Conservation (phyloP, 1,140 invertebrate species). For the Aphidius gifuensis region DNA sequence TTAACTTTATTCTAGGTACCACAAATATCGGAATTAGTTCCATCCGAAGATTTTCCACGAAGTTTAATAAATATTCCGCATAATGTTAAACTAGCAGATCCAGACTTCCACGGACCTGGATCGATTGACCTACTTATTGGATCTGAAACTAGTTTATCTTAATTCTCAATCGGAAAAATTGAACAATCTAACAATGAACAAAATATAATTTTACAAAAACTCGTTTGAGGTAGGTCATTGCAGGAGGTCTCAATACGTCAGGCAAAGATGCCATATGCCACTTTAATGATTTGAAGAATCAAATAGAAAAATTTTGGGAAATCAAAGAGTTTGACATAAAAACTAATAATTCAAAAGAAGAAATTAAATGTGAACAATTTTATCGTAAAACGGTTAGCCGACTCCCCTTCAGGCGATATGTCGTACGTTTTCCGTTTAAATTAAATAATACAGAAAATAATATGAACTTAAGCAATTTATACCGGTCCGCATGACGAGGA, state of each 20-base stretch:
- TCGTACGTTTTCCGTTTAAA: constrained; percentile 34
- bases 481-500: constrained; percentile 7
- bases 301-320: constrained; percentile 25
- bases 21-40: constrained; percentile 21
- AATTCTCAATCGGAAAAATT: constrained; percentile 27
- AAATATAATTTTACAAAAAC: constrained; percentile 30
- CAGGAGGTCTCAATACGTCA: not conserved
- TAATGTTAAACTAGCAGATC: constrained; percentile 28
- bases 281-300: constrained; percentile 9
- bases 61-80: constrained; percentile 23
- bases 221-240: constrained; percentile 24
- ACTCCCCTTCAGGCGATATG: constrained; percentile 28
- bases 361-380: constrained; percentile 29
- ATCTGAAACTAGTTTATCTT: constrained; percentile 26
- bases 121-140: constrained; percentile 27
- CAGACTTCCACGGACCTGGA: constrained; percentile 27
- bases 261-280: constrained; percentile 8
- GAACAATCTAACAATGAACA: constrained; percentile 14
- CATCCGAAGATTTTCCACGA: constrained; percentile 24
- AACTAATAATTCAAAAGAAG: constrained; percentile 18
- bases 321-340: constrained; percentile 19
- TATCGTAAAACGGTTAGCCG: constrained; percentile 27
- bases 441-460: too few species aligned
- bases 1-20: constrained; percentile 26
- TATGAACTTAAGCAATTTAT: constrained; percentile 8